phyloP scores from a whole-genome alignment of 37 sponge, comb jelly and placozoan genomes.

The Haliclona indistincta region DNA sequence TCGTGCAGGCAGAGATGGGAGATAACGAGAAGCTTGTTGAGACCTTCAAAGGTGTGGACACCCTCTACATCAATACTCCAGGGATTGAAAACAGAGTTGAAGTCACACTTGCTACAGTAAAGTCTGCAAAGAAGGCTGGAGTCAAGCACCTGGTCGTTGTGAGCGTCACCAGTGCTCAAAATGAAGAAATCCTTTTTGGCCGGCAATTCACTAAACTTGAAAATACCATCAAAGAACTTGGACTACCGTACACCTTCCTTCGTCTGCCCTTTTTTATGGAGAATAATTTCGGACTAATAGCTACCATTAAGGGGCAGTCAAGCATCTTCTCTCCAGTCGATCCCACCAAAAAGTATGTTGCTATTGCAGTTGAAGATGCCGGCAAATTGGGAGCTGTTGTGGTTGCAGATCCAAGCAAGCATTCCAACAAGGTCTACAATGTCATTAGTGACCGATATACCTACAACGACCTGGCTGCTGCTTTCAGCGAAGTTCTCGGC shows the following conservation, averaged over 20 bases:
- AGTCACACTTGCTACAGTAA: slow-evolving; percentile 18
- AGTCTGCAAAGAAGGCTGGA: slow-evolving; percentile 46
- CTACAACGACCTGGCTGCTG: slow-evolving; percentile 29
- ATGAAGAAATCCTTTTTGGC: too few relatives aligned
- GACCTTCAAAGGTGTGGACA: slow-evolving; percentile 43
- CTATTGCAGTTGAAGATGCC: slow-evolving; percentile 32
- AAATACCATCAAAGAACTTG: slow-evolving; percentile 20
- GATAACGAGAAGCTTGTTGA: slow-evolving; percentile 27
- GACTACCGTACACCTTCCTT: slow-evolving; percentile 45
- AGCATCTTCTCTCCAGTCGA: slow-evolving; percentile 40
- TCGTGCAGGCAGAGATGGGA: slow-evolving; percentile 50
- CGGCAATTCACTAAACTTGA: slow-evolving; percentile 43
- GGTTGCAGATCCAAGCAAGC: slow-evolving; percentile 19
- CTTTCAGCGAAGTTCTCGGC: slow-evolving; percentile 36
- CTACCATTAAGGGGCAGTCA: slow-evolving; percentile 10
- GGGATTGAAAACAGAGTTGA: slow-evolving; percentile 28
- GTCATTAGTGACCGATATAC: slow-evolving; percentile 53
- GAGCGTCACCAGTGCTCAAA: slow-evolving; percentile 12
- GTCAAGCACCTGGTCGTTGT: slow-evolving; percentile 39
- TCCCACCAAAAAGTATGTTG: slow-evolving; percentile 21
- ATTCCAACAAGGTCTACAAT: slow-evolving; percentile 41
- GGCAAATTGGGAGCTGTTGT: slow-evolving; percentile 56
- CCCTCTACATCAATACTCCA: slow-evolving; percentile 41
- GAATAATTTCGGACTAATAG: slow-evolving; percentile 34
- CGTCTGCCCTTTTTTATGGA: slow-evolving; percentile 66